These are phyloP conservation scores for Harpegnathos saltator DNA, from an alignment of 1,140 invertebrate species.

Conservation along the genomic window DNA sequence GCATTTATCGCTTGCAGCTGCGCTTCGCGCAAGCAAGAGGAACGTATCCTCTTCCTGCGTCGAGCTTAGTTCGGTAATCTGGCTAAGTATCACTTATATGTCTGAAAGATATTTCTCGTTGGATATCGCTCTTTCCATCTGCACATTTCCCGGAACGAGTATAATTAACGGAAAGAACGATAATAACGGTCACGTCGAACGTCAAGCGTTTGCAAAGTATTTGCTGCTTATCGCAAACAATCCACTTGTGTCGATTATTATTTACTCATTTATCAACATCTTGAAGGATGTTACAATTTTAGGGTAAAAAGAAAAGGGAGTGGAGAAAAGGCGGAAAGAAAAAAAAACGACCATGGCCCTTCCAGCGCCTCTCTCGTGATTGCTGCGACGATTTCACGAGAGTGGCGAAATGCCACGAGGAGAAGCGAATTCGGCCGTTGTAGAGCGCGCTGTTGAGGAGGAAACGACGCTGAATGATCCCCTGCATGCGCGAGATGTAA, in stretches of 20 bases:
- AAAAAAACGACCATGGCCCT: neutral
- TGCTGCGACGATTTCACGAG: neutral
- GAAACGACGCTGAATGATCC: constrained; percentile 52
- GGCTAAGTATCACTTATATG: no score
- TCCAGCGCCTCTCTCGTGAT: neutral
- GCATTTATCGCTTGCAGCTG: neutral
- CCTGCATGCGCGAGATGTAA: neutral
- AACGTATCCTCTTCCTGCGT: neutral
- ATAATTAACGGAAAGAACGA: no score
- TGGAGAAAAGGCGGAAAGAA: neutral
- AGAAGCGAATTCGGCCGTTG: neutral
- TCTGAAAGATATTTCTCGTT: no score
- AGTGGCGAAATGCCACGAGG: neutral
- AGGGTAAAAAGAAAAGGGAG: neutral
- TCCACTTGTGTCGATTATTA: no score
- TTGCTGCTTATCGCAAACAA: no score
- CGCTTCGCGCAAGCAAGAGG: neutral
- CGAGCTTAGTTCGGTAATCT: no score
- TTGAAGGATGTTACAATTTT: no score
- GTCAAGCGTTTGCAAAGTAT: no score
- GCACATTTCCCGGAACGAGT: no score
- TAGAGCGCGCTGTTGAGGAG: constrained; percentile 7
- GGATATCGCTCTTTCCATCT: no score
- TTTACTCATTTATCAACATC: no score
- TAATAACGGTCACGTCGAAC: no score